Conservation (phyloP, 2,113 vertebrate species). For the Orthochromis indermauri region DNA sequence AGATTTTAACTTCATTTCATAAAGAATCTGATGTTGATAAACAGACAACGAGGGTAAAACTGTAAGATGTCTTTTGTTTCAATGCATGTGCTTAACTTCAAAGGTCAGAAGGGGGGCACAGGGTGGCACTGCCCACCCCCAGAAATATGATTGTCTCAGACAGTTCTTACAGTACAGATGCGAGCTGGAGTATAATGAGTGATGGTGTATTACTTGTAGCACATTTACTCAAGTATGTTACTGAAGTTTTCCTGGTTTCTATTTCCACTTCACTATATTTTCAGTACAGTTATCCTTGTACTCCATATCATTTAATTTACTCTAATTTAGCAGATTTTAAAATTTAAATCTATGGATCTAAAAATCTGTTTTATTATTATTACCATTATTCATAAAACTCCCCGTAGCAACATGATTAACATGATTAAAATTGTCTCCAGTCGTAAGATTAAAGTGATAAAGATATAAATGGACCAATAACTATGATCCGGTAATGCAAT, state of each 20-base stretch:
- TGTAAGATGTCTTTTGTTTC: neutral
- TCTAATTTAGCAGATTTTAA: neutral
- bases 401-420: neutral
- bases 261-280: neutral
- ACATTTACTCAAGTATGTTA: neutral
- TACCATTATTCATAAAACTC: neutral
- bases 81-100: neutral
- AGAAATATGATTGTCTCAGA: neutral
- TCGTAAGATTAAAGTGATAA: neutral
- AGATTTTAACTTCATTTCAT: neutral
- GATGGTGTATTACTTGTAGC: neutral
- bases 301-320: neutral
- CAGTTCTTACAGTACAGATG: neutral
- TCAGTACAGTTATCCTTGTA: neutral
- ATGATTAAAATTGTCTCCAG: neutral
- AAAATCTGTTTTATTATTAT: neutral
- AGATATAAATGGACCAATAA: neutral
- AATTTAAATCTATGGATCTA: neutral
- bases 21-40: neutral
- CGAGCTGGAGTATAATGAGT: neutral
- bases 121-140: neutral
- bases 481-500: neutral
- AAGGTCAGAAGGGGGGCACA: neutral
- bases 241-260: neutral
- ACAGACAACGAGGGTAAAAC: neutral